Percentiles rank a stretch among this genome's conserved stretches.
phyloP scores from a whole-genome alignment of 2,797 vertebrate genomes.

The Pristis pectinata region DNA sequence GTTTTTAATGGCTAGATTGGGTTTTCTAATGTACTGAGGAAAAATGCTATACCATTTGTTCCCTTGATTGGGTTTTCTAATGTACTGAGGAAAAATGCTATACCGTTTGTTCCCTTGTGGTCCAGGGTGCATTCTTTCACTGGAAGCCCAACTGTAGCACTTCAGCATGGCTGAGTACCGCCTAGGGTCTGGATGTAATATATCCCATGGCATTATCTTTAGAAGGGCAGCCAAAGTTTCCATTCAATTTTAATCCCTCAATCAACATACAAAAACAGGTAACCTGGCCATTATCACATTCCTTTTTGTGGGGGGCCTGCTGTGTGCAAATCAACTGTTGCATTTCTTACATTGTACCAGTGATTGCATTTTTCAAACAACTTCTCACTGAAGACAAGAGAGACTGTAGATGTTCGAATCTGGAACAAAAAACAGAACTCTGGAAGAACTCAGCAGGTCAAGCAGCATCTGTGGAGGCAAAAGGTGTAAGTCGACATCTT shows the following conservation, averaged over 20 bases:
- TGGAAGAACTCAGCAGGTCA: no score
- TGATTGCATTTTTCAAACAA: neutral
- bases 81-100: no score
- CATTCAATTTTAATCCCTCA: neutral
- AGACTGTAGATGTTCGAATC: no score
- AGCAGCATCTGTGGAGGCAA: no score
- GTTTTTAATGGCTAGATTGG: neutral
- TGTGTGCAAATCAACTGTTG: neutral
- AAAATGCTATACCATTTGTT: neutral
- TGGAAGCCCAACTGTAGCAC: no score
- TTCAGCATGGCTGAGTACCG: no score
- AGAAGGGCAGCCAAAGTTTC: neutral
- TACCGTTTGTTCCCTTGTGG: neutral
- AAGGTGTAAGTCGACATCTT: no score
- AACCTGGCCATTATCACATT: neutral
- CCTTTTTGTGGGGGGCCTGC: neutral
- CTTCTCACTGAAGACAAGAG: no score
- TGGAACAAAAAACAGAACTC: no score
- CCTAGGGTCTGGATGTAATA: neutral
- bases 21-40: no score
- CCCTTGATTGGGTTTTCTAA: no score
- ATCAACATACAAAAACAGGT: neutral
- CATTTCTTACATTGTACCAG: neutral
- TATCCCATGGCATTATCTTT: neutral
- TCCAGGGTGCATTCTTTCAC: no score